Percentiles rank a stretch among this genome's conserved stretches.
Evolutionary conservation across 2,797 vertebrate species (phyloP).

Genomic region (Poecile montanus): DNA sequence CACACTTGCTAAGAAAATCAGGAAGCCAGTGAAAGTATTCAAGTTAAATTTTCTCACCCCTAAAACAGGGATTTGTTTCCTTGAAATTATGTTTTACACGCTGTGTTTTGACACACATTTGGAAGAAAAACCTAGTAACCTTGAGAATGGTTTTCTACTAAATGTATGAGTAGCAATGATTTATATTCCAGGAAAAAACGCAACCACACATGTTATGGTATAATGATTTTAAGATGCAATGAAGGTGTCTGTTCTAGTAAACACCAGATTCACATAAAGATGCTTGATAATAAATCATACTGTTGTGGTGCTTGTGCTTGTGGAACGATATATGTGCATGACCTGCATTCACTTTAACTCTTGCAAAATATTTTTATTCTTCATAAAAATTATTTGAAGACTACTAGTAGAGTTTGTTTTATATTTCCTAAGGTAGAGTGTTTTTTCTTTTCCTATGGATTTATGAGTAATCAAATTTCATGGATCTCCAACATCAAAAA

Average conservation of each 20-base stretch:
- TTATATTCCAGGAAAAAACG: not conserved
- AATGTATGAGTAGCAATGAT: not conserved
- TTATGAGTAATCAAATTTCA: not conserved
- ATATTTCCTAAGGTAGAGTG: accelerated
- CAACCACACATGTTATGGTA: not conserved
- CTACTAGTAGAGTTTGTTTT: not conserved
- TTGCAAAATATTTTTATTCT: not conserved
- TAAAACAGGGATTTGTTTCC: not conserved
- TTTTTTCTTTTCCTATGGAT: not conserved
- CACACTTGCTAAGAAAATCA: not conserved
- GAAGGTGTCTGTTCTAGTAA: not conserved
- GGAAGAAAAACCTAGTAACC: not conserved
- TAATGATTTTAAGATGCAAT: not conserved
- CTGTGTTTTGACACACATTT: not conserved
- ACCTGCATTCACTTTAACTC: not conserved
- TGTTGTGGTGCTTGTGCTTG: accelerated
- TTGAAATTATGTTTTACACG: not conserved
- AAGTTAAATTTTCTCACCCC: not conserved
- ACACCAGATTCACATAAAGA: not conserved
- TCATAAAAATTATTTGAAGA: not conserved
- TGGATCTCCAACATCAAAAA: not conserved
- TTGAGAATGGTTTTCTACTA: not conserved
- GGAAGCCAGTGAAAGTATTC: not conserved
- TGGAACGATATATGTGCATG: too few species aligned
- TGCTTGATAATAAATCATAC: not conserved